phyloP scores from a whole-genome alignment of 2,888 invertebrate species.

The Habrosyne pyritoides region DNA sequence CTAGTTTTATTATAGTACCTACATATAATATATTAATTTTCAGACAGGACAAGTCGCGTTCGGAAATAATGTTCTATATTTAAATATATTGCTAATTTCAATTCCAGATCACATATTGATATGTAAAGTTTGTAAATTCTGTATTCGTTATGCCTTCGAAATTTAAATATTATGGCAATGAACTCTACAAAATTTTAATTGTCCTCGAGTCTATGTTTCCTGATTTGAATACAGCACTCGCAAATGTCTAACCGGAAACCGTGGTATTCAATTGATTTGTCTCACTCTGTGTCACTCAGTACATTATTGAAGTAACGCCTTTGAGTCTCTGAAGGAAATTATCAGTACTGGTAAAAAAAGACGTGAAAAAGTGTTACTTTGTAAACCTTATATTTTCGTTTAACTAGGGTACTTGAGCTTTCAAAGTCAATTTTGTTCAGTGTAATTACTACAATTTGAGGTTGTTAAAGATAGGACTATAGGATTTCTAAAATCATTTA shows the following conservation, averaged over 20 bases:
- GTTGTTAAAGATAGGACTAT: too few relatives aligned
- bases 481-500: too few relatives aligned
- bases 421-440: too few relatives aligned
- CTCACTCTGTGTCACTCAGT: constrained; percentile 6
- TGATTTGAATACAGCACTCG: constrained; percentile 27
- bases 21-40: too few relatives aligned
- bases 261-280: too few relatives aligned
- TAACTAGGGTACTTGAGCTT: neutral
- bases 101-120: constrained; percentile 9
- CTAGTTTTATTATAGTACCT: too few relatives aligned
- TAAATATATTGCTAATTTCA: constrained; percentile 18
- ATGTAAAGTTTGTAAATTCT: neutral
- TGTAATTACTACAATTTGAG: too few relatives aligned
- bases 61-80: constrained; percentile 10
- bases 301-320: neutral
- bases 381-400: too few relatives aligned
- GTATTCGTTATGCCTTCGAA: neutral
- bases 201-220: constrained; percentile 18
- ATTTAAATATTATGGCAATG: constrained; percentile 11
- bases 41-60: too few relatives aligned
- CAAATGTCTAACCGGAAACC: constrained; percentile 15
- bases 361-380: too few relatives aligned
- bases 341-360: too few relatives aligned
- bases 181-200: constrained; percentile 25
- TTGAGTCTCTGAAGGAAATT: neutral